Percentiles rank a stretch among this genome's conserved stretches.
phyloP scores from a whole-genome alignment of 2,888 invertebrate genomes.

The Busseola fusca region DNA sequence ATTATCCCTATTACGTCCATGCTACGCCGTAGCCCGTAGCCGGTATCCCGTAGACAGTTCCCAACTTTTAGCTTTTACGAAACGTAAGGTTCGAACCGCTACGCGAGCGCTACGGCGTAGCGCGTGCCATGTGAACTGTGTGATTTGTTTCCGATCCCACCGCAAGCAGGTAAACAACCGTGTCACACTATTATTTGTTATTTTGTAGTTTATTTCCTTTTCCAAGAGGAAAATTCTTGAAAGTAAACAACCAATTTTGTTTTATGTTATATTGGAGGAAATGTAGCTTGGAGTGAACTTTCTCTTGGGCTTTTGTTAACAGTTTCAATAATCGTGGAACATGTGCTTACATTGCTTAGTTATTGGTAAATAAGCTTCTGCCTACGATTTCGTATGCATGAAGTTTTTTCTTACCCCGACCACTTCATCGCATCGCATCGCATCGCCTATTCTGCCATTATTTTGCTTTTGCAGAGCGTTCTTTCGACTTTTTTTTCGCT shows the following conservation, averaged over 20 bases:
- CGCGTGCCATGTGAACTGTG: slow-evolving; percentile 65
- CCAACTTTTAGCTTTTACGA: not conserved
- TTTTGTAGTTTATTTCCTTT: slow-evolving; percentile 50
- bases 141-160: slow-evolving; percentile 82
- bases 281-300: not conserved
- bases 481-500: too few species aligned
- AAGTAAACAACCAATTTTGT: slow-evolving; percentile 4
- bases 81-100: slow-evolving; percentile 31
- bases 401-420: too few species aligned
- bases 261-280: slow-evolving; percentile 3
- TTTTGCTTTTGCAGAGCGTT: too few species aligned
- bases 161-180: slow-evolving; percentile 72
- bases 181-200: slow-evolving; percentile 47
- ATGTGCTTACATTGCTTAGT: too few species aligned
- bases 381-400: too few species aligned
- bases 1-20: not conserved
- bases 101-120: slow-evolving; percentile 50
- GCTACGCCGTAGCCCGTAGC: slow-evolving; percentile 38
- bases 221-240: slow-evolving; percentile 19
- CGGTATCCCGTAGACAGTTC: slow-evolving; percentile 28
- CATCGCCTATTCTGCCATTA: too few species aligned
- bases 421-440: too few species aligned
- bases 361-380: too few species aligned
- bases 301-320: not conserved
- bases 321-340: not conserved